Conservation (phyloP, 2,888 invertebrate species). For the Archips crataeganus region DNA sequence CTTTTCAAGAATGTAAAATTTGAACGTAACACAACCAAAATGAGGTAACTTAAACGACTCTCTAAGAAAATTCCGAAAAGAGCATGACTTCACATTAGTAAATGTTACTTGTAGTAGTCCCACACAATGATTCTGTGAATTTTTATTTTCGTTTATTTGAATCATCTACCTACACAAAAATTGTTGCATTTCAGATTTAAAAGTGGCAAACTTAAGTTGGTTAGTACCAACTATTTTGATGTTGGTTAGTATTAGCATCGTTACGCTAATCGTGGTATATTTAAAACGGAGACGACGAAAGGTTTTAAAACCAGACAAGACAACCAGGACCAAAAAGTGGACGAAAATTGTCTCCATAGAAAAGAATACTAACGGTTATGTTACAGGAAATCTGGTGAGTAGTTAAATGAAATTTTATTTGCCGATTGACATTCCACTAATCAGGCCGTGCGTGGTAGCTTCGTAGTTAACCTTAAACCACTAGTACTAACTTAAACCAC, state of each 20-base stretch:
- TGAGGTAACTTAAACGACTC: too few relatives aligned
- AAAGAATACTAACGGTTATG: slow-evolving; percentile 86
- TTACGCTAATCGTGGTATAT: slow-evolving; percentile 86
- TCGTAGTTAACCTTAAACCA: too few relatives aligned
- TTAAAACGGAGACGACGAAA: slow-evolving; percentile 91
- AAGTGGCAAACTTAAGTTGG: not conserved
- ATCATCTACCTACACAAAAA: too few relatives aligned
- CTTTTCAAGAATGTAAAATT: too few relatives aligned
- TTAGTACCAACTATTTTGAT: not conserved
- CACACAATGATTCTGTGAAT: too few relatives aligned
- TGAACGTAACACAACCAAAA: too few relatives aligned
- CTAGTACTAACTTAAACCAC: too few relatives aligned
- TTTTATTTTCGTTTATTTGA: too few relatives aligned
- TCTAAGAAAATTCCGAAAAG: too few relatives aligned
- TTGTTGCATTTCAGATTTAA: not conserved
- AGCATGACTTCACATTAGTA: too few relatives aligned
- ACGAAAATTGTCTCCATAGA: slow-evolving; percentile 96
- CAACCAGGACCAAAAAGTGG: slow-evolving; percentile 94
- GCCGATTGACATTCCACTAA: not conserved
- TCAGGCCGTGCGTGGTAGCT: not conserved
- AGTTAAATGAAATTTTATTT: not conserved
- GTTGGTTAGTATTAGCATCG: not conserved
- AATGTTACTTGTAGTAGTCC: too few relatives aligned
- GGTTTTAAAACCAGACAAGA: slow-evolving; percentile 91
- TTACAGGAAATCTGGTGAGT: not conserved